Conservation (phyloP, 2,113 vertebrate genomes). For the Microcebus tavaratra region DNA sequence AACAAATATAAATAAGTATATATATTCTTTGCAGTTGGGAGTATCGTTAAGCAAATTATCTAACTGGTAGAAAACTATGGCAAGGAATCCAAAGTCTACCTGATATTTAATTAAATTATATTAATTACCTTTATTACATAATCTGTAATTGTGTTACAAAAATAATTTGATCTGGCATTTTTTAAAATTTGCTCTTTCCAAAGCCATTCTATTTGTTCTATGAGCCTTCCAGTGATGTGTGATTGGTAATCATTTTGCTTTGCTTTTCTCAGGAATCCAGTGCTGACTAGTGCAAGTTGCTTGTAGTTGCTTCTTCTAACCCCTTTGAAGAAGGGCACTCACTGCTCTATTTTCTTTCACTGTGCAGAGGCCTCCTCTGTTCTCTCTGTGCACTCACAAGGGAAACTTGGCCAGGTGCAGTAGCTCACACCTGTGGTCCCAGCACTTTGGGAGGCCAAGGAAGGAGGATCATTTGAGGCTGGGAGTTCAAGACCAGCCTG, state of each 20-base stretch:
- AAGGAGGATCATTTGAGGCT: no score
- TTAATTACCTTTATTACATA: constrained; percentile 5
- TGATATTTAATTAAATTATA: neutral
- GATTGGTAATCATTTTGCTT: neutral
- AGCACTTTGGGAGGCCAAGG: no score
- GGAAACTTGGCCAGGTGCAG: neutral
- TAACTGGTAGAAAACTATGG: neutral
- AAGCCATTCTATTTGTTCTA: neutral
- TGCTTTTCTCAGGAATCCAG: neutral
- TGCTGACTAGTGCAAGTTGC: neutral
- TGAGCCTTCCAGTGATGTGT: neutral
- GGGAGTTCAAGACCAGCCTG: no score
- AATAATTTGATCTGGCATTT: neutral
- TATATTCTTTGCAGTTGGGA: neutral
- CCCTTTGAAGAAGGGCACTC: neutral
- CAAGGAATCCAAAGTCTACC: neutral
- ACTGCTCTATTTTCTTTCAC: neutral
- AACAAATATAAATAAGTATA: neutral
- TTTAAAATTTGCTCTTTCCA: neutral
- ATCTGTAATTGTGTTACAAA: neutral
- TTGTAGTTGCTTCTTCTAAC: neutral
- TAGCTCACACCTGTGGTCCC: no score
- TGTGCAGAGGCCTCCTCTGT: neutral
- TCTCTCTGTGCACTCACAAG: neutral
- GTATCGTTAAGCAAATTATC: neutral